Conservation (phyloP, 2,113 vertebrate species). For the Mesoclemmys tuberculata region DNA sequence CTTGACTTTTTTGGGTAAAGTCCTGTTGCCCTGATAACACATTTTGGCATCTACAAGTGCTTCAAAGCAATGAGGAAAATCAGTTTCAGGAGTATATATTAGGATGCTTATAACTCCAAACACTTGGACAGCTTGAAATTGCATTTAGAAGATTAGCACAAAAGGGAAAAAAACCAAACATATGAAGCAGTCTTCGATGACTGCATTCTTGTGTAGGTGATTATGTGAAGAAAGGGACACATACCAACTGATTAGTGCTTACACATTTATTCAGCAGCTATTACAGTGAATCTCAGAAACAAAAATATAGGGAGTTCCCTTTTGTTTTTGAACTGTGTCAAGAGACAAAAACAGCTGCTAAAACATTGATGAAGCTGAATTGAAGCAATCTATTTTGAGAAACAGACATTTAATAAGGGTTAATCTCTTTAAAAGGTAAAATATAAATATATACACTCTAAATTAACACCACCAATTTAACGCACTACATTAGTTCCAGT, state of each 20-base stretch:
- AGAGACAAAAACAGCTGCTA: slow-evolving; percentile 56
- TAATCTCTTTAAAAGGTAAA: slow-evolving; percentile 67
- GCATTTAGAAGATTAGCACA: not conserved
- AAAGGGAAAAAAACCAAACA: not conserved
- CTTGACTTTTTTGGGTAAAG: not conserved
- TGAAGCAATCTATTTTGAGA: slow-evolving; percentile 69
- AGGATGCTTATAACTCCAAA: not conserved
- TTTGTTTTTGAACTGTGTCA: slow-evolving; percentile 57
- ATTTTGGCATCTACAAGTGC: not conserved
- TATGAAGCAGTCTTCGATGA: not conserved
- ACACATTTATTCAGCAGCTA: slow-evolving; percentile 76
- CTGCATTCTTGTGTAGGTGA: not conserved
- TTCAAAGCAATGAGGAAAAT: not conserved
- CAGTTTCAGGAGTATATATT: not conserved
- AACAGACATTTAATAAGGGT: slow-evolving; percentile 53
- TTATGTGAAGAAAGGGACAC: slow-evolving; percentile 16
- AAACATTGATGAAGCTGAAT: slow-evolving; percentile 52
- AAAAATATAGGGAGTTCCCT: slow-evolving; percentile 38
- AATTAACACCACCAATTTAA: slow-evolving; percentile 65
- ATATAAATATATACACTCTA: slow-evolving; percentile 78
- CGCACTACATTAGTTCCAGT: slow-evolving; percentile 57
- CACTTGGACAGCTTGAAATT: not conserved
- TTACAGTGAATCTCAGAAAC: slow-evolving; percentile 60
- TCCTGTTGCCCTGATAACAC: not conserved
- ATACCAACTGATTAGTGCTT: slow-evolving; percentile 14